Percentiles rank a stretch among this genome's conserved stretches.
Evolutionary conservation across 2,113 vertebrate species (phyloP).

Genomic region (Elephas maximus): DNA sequence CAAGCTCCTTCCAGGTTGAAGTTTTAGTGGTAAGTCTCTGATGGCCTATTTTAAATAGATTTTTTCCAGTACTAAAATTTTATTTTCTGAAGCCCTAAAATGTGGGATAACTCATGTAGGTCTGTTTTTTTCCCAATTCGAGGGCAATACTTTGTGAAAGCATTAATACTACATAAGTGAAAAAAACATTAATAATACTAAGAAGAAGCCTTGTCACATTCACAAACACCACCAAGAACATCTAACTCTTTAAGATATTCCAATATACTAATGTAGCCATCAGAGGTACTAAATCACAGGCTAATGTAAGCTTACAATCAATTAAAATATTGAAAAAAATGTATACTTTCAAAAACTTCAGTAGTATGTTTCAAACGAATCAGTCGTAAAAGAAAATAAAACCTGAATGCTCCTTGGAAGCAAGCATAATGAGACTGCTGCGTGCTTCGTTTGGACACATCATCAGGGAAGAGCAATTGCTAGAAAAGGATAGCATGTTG

Average conservation of each 20-base stretch:
- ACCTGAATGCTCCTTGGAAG: background rate
- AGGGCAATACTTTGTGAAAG: slow-evolving; percentile 65
- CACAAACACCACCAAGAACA: slow-evolving; percentile 51
- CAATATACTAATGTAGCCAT: slow-evolving; percentile 28
- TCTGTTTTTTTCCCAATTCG: slow-evolving; percentile 69
- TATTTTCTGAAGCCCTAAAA: slow-evolving; percentile 75
- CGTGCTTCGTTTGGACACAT: background rate
- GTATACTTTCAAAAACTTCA: slow-evolving; percentile 17
- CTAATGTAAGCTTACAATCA: slow-evolving; percentile 28
- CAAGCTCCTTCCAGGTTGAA: slow-evolving; percentile 83
- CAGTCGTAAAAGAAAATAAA: background rate
- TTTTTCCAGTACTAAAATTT: slow-evolving; percentile 78
- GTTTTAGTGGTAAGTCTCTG: slow-evolving; percentile 79
- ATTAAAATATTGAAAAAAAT: slow-evolving; percentile 59
- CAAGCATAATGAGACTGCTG: background rate
- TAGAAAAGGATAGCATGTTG: background rate
- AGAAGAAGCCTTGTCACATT: slow-evolving; percentile 1
- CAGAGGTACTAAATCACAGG: slow-evolving; percentile 46
- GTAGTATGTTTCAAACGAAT: background rate
- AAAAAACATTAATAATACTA: slow-evolving; percentile 41
- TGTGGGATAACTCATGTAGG: slow-evolving; percentile 64
- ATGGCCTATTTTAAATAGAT: slow-evolving; percentile 80
- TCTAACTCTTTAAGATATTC: slow-evolving; percentile 5
- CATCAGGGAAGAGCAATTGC: background rate
- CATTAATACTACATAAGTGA: slow-evolving; percentile 15